phyloP scores from a whole-genome alignment of 2,888 invertebrate species.

The Furcula furcula region DNA sequence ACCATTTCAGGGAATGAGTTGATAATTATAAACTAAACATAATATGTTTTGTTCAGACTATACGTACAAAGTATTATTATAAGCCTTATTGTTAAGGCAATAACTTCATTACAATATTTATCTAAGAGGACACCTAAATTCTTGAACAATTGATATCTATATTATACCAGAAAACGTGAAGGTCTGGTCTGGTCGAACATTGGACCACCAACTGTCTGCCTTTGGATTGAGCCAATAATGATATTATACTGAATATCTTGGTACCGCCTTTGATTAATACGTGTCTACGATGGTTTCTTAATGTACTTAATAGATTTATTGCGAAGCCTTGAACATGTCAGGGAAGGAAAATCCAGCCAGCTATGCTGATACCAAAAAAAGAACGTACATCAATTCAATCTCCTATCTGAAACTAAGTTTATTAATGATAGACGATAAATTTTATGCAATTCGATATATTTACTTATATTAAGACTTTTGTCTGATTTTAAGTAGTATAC shows the following conservation, averaged over 20 bases:
- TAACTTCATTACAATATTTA: too few relatives aligned
- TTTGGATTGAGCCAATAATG: background rate
- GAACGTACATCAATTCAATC: too few relatives aligned
- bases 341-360: background rate
- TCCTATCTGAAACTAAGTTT: too few relatives aligned
- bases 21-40: conserved; percentile 19
- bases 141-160: background rate
- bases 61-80: conserved; percentile 23
- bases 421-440: too few relatives aligned
- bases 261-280: background rate
- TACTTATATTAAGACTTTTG: too few relatives aligned
- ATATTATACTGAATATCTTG: background rate
- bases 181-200: background rate
- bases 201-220: background rate
- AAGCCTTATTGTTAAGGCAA: too few relatives aligned
- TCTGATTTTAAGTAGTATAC: too few relatives aligned
- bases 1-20: conserved; percentile 13
- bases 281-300: background rate
- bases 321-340: background rate
- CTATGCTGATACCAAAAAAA: too few relatives aligned
- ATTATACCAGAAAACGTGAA: background rate
- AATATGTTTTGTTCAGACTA: conserved; percentile 15
- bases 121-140: too few relatives aligned
- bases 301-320: background rate
- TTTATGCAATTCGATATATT: too few relatives aligned